phyloP scores from a whole-genome alignment of 2,888 invertebrate genomes.

The Euproctis similis region DNA sequence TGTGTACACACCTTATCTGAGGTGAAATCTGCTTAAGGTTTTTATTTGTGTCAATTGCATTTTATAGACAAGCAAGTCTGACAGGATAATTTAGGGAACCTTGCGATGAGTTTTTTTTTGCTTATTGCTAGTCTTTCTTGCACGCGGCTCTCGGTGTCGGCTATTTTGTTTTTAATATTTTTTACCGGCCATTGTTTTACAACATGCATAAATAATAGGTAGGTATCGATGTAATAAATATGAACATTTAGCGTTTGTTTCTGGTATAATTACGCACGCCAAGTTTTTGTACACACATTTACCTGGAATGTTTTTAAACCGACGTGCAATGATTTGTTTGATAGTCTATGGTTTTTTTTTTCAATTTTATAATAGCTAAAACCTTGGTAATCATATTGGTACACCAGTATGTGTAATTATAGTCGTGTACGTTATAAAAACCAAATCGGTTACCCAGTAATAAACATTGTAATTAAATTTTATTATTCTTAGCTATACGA shows the following conservation, averaged over 20 bases:
- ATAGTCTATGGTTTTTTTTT: constrained; percentile 19
- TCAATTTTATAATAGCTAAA: constrained; percentile 13
- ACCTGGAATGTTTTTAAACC: constrained; percentile 17
- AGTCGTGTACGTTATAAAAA: constrained; percentile 17
- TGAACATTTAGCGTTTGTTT: constrained; percentile 44
- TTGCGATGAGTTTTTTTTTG: constrained; percentile 36
- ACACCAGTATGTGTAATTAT: constrained; percentile 26
- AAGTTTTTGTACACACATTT: constrained; percentile 29
- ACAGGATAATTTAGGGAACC: constrained; percentile 73
- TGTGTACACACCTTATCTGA: constrained; percentile 41
- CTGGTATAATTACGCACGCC: constrained; percentile 48
- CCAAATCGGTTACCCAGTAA: constrained; percentile 17
- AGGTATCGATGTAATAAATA: constrained; percentile 46
- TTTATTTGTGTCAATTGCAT: constrained; percentile 69
- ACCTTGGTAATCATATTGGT: constrained; percentile 26
- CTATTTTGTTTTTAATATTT: constrained; percentile 35
- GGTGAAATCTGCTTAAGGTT: constrained; percentile 62
- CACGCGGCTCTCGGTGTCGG: too few relatives aligned
- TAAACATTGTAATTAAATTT: constrained; percentile 28
- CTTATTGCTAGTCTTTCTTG: constrained; percentile 29
- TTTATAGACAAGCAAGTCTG: constrained; percentile 64
- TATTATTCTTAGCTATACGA: constrained; percentile 18
- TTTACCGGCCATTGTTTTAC: constrained; percentile 48
- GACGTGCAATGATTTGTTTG: constrained; percentile 31
- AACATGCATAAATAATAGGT: too few relatives aligned